Evolutionary conservation across 2,113 vertebrate genomes (phyloP), one percentile per base, ranked within the genome.

Genomic region (Hippopotamus amphibius): DNA sequence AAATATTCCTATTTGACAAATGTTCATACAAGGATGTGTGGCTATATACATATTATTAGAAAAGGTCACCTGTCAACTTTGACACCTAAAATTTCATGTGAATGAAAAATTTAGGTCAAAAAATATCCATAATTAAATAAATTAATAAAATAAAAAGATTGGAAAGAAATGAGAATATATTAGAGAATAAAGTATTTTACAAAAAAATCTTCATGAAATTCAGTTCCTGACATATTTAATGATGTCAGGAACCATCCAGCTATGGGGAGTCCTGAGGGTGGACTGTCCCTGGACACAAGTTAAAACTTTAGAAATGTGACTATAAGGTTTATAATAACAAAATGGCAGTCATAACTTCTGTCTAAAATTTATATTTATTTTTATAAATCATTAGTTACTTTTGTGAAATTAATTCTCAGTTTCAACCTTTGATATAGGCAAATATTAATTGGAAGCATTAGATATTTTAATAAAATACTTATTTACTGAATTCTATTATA

Each of bases 361-460:
- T 15, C 17, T 76, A 82, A 92, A 66, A 46, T 69, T 81, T 55
- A 74, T 48, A 74, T 68, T 88, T 59, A 88, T 53, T 79, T 81
- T 72, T 26, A 10, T 48, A 76, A 19, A 12, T 8, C 4, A 28
- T 22, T 90, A 17, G 15, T 72, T 71, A 15, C 46, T 41, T 90
- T 50, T 4, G 11, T 85, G 69, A 55, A 74, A 48, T 72, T 77
- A 84, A 53, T 37, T 69, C 33, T 53, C n/a, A 68, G 1, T 46
- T 69, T 76, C 37, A 24, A 26, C 3, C 1, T 66, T 77, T 26
- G 14, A n/a, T 68, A 84, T 48, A 22, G 5, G 63, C 33, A 74
- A 81, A 69, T 33, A 59, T 28, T 46, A 69, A 41, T 21, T 46
- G 19, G n/a, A 88, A n/a, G 21, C 1, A 28, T 77, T 83, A 43